A percentile compares a stretch with the other conserved stretches of the same genome.
Conservation (phyloP, 2,113 vertebrate genomes). For the Pampusana beccarii region DNA sequence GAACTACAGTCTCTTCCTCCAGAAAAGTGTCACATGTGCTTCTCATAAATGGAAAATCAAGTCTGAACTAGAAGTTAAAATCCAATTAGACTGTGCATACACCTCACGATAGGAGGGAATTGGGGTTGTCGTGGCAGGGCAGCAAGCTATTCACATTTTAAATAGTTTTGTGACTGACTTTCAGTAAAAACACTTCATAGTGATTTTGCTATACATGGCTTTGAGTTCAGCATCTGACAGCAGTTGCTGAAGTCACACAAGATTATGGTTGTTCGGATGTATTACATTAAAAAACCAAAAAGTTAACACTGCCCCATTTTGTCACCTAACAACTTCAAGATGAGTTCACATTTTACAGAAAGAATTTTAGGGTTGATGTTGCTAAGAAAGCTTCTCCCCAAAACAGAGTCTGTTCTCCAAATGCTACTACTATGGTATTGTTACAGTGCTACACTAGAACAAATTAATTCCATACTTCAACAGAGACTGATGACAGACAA, state of each 20-base stretch:
- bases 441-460: not conserved
- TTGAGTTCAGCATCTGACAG: not conserved
- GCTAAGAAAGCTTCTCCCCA: not conserved
- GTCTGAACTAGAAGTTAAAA: not conserved
- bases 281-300: not conserved
- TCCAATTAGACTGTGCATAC: not conserved
- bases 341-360: not conserved
- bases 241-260: not conserved
- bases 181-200: not conserved
- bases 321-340: not conserved
- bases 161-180: not conserved
- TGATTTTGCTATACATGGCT: not conserved
- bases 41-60: not conserved
- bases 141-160: not conserved
- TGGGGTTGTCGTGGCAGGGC: not conserved
- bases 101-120: not conserved
- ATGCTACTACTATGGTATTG: not conserved
- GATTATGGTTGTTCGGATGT: not conserved
- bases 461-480: not conserved
- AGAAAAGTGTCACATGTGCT: not conserved
- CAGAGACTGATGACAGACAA: not conserved
- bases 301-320: not conserved
- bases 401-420: not conserved
- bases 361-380: not conserved
- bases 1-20: not conserved